Evolutionary conservation across 2,797 vertebrate species (phyloP), one percentile per base, ranked within the genome.

Genomic region (Potorous gilbertii): DNA sequence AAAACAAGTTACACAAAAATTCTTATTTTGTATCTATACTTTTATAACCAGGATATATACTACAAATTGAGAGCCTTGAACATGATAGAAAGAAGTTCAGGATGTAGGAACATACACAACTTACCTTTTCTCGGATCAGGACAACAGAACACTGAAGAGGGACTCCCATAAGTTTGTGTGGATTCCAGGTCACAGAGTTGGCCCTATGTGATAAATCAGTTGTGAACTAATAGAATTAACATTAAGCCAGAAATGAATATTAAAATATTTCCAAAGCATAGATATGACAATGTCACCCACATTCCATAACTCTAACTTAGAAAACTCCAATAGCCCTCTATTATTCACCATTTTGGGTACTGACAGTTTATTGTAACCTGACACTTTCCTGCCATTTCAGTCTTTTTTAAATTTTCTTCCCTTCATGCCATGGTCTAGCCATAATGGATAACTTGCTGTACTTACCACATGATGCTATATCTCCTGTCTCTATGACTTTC

Each of bases 121-220:
- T 98, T 96, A 99, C 99, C 98, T 98, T 99, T 96, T 98, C 98
- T 90, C 92, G 97, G 92, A 99, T 95, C 29, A 99, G 97, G 59
- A 99, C 96, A 92, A 97, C 98, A 28, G 99, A 99, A 94, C 98
- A 99, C 95, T 99, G 99, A 95, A 99, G 95, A 0, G 98, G 99
- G 55, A 98, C 97, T 0, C 98, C 98, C 99, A 99, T 99, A 97
- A 99, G 97, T 97, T 99, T 99, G 94, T 99, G 99, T 50, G 99
- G 99, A 97, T 99, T 99, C 99, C 99, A 99, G 52, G 99, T 99
- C 50, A 99, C 98, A n/a, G 99, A 99, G 62, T 98, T 97, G 11
- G 99, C 98, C 95, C 98, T 99, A 54, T 24, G 24, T 66, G 55
- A 96, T 5, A 40, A 90, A 93, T 40, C 50, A 95, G 50, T 66